These are phyloP conservation scores for Gambusia holbrooki DNA, from an alignment of 2,113 vertebrate species.

Conservation along the genomic window DNA sequence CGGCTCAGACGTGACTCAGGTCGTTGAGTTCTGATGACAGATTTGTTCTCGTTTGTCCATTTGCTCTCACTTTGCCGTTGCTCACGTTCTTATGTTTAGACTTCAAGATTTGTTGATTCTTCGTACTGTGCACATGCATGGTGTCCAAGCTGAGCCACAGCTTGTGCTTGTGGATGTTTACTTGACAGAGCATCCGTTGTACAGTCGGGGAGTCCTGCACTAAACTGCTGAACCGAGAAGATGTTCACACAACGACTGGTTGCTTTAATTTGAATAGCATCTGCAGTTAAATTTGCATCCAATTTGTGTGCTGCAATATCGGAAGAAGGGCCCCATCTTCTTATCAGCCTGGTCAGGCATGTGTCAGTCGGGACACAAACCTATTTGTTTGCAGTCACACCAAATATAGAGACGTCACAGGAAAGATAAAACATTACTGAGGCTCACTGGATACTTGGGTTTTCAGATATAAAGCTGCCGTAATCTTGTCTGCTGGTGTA, in stretches of 20 bases:
- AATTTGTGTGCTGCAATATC: constrained; percentile 62
- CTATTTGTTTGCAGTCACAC: not conserved
- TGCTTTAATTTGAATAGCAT: constrained; percentile 61
- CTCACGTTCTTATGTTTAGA: not conserved
- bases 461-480: not conserved
- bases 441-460: not conserved
- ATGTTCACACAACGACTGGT: constrained; percentile 21
- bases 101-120: not conserved
- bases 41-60: constrained; percentile 17
- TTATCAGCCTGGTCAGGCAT: constrained; percentile 13
- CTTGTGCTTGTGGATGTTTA: not conserved
- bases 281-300: constrained; percentile 62
- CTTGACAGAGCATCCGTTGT: constrained; percentile 27
- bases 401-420: constrained; percentile 14
- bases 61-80: not conserved
- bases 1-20: constrained; percentile 32
- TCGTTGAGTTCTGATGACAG: constrained; percentile 24
- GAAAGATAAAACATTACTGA: not conserved
- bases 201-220: constrained; percentile 7
- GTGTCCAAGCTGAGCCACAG: not conserved
- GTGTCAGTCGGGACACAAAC: constrained; percentile 10
- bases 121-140: not conserved
- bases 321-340: constrained; percentile 1
- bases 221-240: constrained; percentile 23
- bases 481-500: not conserved